Conservation (phyloP, 1,140 invertebrate species). For the Rhysida immarginata region DNA sequence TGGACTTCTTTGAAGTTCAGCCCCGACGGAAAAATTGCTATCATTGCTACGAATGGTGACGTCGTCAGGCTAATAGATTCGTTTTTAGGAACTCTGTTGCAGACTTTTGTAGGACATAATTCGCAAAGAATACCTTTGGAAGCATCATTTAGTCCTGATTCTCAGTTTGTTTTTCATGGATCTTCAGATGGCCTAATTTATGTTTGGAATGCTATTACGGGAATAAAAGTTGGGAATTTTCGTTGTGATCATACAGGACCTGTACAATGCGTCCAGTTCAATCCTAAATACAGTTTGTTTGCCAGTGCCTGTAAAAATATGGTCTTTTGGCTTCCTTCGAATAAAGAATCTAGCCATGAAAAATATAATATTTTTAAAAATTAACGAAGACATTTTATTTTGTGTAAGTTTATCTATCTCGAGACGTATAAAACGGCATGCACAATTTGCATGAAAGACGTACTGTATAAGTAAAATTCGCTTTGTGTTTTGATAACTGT, state of each 20-base stretch:
- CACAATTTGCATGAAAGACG: no score
- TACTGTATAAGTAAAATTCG: no score
- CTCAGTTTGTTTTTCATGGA: slow-evolving; percentile 36
- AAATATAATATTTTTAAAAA: no score
- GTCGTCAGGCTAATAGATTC: slow-evolving; percentile 91
- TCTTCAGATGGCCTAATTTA: slow-evolving; percentile 88
- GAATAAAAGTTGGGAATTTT: slow-evolving; percentile 78
- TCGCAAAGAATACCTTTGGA: slow-evolving; percentile 86
- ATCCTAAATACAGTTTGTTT: slow-evolving; percentile 97
- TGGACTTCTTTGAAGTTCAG: slow-evolving; percentile 99
- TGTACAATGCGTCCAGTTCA: slow-evolving; percentile 97
- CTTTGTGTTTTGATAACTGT: no score
- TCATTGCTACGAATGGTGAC: slow-evolving; percentile 92
- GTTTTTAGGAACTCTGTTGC: slow-evolving; percentile 84
- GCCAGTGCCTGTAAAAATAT: slow-evolving; percentile 94
- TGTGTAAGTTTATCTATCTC: no score
- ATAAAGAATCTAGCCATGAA: no score
- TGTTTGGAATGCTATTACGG: slow-evolving; percentile 87
- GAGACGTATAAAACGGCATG: no score
- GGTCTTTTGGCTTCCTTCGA: no score
- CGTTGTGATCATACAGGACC: slow-evolving; percentile 90
- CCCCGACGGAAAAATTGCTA: slow-evolving; percentile 89
- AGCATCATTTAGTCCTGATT: slow-evolving; percentile 78
- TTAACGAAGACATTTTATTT: no score
- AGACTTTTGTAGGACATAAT: slow-evolving; percentile 68